These are phyloP conservation scores for Pedicia rivosa DNA, from an alignment of 2,888 invertebrate genomes.

Conservation along the genomic window DNA sequence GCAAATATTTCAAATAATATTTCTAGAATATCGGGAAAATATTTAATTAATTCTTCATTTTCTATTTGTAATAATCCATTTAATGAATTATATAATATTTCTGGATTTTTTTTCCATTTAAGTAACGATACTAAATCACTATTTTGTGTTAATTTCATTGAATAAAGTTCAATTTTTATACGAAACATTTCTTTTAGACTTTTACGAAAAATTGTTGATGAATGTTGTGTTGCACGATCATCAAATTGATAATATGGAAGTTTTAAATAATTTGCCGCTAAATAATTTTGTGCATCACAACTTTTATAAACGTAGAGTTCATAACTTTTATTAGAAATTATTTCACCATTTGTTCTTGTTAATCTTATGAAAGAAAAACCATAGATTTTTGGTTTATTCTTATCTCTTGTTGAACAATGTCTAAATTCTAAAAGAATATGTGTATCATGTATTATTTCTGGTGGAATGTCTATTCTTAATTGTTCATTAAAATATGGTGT, in stretches of 20 bases:
- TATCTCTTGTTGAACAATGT: slow-evolving; percentile 86
- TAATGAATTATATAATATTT: slow-evolving; percentile 72
- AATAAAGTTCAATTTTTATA: slow-evolving; percentile 72
- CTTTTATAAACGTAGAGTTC: slow-evolving; percentile 88
- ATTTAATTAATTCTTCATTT: slow-evolving; percentile 85
- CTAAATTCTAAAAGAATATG: slow-evolving; percentile 83
- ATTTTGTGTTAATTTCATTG: slow-evolving; percentile 91
- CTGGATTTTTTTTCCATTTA: slow-evolving; percentile 83
- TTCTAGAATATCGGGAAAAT: slow-evolving; percentile 85
- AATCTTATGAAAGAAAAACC: slow-evolving; percentile 81
- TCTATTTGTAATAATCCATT: slow-evolving; percentile 66
- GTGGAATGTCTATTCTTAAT: slow-evolving; percentile 70
- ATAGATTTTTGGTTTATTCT: slow-evolving; percentile 78
- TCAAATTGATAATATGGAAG: slow-evolving; percentile 47
- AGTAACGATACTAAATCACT: slow-evolving; percentile 76
- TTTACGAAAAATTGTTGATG: slow-evolving; percentile 45
- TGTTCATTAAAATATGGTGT: slow-evolving; percentile 87
- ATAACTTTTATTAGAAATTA: slow-evolving; percentile 72
- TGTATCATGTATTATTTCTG: slow-evolving; percentile 83
- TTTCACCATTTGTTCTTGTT: slow-evolving; percentile 84
- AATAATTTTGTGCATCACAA: slow-evolving; percentile 51
- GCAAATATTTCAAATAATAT: slow-evolving; percentile 87
- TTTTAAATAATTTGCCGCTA: slow-evolving; percentile 42
- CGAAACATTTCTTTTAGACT: slow-evolving; percentile 73
- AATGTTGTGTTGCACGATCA: slow-evolving; percentile 32